A percentile compares a stretch with the other conserved stretches of the same genome.
These are phyloP conservation scores for Prinia subflava DNA, from an alignment of 2,113 vertebrate genomes.

Conservation along the genomic window DNA sequence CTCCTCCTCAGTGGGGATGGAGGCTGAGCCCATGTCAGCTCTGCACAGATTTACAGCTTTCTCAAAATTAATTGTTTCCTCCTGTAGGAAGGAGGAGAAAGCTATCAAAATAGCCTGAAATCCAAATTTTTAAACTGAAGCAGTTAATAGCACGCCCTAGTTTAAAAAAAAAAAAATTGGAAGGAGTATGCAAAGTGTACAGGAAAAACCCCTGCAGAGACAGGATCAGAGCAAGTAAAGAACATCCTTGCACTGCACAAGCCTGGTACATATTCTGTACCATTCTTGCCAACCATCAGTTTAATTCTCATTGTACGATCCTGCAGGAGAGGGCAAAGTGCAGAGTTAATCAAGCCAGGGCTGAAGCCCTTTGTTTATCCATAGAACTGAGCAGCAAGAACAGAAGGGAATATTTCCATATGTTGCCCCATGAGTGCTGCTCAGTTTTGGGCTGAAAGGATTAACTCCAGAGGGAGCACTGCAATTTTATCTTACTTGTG, in stretches of 20 bases:
- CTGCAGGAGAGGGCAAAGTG: not conserved
- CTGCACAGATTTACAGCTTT: not conserved
- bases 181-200: not conserved
- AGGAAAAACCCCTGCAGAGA: not conserved
- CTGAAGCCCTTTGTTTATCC: not conserved
- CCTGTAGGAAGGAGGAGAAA: not conserved
- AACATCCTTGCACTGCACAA: not conserved
- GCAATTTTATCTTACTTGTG: not conserved
- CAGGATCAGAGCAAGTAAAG: not conserved
- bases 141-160: not conserved
- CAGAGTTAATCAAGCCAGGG: not conserved
- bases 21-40: not conserved
- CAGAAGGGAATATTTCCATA: not conserved
- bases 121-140: not conserved
- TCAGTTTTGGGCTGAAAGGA: not conserved
- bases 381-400: not conserved
- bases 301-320: not conserved
- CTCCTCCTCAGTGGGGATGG: not conserved
- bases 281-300: not conserved
- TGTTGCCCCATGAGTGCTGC: not conserved
- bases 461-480: not conserved
- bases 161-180: not conserved
- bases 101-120: not conserved
- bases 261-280: too few species aligned
- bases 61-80: not conserved